These are phyloP conservation scores for Bhutanitis thaidina DNA, from an alignment of 2,888 invertebrate species.

Conservation along the genomic window DNA sequence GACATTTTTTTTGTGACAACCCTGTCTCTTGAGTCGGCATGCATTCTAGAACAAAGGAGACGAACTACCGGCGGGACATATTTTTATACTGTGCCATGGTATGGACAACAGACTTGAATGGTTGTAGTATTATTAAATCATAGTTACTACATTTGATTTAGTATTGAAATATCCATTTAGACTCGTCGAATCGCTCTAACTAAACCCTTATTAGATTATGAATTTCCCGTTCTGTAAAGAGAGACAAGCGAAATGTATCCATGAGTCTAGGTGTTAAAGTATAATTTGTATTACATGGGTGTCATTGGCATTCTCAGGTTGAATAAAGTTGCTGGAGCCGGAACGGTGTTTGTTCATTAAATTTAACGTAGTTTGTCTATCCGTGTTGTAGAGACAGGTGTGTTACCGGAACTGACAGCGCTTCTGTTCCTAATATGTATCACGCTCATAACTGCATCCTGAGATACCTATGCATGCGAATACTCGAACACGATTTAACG, in stretches of 20 bases:
- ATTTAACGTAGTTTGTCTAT: constrained; percentile 15
- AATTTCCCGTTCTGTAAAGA: neutral
- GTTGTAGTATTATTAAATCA: too few species aligned
- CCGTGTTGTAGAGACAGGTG: constrained; percentile 3
- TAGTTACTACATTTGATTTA: too few species aligned
- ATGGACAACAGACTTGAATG: too few species aligned
- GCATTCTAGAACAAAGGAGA: too few species aligned
- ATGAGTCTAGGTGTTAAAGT: neutral
- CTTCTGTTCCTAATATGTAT: neutral
- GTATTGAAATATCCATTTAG: constrained; percentile 8
- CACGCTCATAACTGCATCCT: neutral
- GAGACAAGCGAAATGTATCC: neutral
- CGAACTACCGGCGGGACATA: too few species aligned
- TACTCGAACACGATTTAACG: too few species aligned
- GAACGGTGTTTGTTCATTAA: constrained; percentile 24
- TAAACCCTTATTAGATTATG: constrained; percentile 11
- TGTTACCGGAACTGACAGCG: constrained; percentile 3
- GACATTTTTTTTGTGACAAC: too few species aligned
- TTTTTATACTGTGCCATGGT: too few species aligned
- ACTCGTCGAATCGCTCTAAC: constrained; percentile 13
- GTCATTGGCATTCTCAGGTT: constrained; percentile 7
- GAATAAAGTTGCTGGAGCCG: constrained; percentile 16
- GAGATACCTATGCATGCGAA: neutral
- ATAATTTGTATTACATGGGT: neutral
- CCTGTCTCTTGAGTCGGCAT: too few species aligned